Evolutionary conservation across 2,797 vertebrate genomes (phyloP).

Genomic region (Eulemur coronatus): DNA sequence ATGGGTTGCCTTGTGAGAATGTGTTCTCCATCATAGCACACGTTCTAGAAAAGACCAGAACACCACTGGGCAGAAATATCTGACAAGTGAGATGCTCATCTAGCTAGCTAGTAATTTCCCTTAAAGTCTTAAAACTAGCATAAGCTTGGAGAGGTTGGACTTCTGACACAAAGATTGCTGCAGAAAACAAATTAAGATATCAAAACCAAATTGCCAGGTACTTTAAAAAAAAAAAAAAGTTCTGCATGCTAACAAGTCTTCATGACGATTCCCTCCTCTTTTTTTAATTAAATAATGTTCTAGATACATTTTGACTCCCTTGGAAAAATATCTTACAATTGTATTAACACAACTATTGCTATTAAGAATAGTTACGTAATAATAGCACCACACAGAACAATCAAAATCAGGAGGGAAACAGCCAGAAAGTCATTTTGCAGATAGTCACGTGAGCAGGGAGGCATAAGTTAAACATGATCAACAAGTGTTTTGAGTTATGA

Average conservation of each 20-base stretch:
- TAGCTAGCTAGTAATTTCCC: neutral
- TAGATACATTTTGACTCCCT: neutral
- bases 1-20: neutral
- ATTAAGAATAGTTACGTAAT: neutral
- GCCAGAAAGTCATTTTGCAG: neutral
- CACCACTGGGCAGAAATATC: neutral
- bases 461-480: neutral
- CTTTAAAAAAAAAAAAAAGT: neutral
- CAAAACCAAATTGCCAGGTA: constrained; percentile 36
- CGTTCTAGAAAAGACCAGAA: neutral
- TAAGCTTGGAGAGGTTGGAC: constrained; percentile 1
- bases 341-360: neutral
- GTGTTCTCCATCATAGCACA: neutral
- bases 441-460: neutral
- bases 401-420: neutral
- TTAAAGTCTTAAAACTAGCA: neutral
- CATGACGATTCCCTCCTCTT: neutral
- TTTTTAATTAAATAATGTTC: neutral
- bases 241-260: neutral
- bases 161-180: neutral
- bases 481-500: neutral
- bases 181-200: constrained; percentile 34
- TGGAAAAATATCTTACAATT: neutral
- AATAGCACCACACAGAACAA: neutral
- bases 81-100: neutral